Base-by-base conservation (phyloP, 1,140 invertebrate species). In the Rhagoletis pomonella region DNA sequence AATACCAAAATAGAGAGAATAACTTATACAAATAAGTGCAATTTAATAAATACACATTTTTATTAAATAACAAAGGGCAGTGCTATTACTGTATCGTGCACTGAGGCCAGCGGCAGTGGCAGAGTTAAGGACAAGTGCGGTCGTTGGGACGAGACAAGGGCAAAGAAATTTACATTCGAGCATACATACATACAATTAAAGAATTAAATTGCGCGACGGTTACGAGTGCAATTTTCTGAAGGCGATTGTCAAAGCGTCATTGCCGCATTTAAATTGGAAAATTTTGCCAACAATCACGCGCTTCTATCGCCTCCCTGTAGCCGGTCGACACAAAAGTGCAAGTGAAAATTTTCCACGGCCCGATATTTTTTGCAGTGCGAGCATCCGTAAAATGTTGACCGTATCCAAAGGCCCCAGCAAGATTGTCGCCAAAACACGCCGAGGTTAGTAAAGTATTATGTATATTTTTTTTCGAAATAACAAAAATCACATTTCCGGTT, bases 381-480 rank as follows among this genome's bases (percentile, higher is more conserved):
- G 64, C 29, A 39, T 67, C 19, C n/a, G 10, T 55, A 90, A 88
- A 87, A 97, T 97, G 97, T 97, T 97, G 94, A 97, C 96, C 90
- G 96, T 97, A 89, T 96, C 96, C 87, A 97, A 97, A 94, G 96
- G 96, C 87, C 96, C 96, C 85, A 97, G 96, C 93, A 97, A 97
- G 94, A 96, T 97, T 90, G 96, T 97, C 89, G 96, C 96, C 84
- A 97, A 97, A 95, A 96, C 96, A 89, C 94, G 97, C 91, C 94
- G 96, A 95, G 96, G 96, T 97, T 94, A 93, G 93, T 91, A 47
- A 6, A 9, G 59, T n/a, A n/a, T n/a, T n/a, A n/a, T n/a, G n/a
- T 69, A 10, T 29, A 29, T 55, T 55, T 14, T 5, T 86, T 65
- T 29, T 6, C 44, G 4, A 64, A 64, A 86, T 17, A 42, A 17